Evolutionary conservation across 2,797 vertebrate species (phyloP).

Genomic region (Leptatherina wallacei): DNA sequence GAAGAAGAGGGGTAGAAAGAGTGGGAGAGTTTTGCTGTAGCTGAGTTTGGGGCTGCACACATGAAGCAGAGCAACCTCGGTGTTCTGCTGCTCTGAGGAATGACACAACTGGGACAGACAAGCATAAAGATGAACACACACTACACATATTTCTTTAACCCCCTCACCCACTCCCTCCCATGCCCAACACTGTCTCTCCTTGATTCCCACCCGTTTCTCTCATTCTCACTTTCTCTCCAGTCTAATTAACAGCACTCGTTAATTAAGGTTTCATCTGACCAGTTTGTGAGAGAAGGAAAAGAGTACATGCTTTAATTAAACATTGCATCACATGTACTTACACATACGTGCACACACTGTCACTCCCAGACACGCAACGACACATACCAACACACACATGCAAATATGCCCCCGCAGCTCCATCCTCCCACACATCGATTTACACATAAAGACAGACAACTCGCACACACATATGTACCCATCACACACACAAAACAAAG

Average conservation of each 20-base stretch:
- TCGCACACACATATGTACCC: slow-evolving; percentile 39
- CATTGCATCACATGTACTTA: slow-evolving; percentile 66
- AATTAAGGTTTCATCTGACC: slow-evolving; percentile 86
- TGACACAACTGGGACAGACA: slow-evolving; percentile 79
- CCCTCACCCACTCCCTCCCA: slow-evolving; percentile 44
- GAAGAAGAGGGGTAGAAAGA: slow-evolving; percentile 30
- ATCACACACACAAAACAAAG: slow-evolving; percentile 66
- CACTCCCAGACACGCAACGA: slow-evolving; percentile 48
- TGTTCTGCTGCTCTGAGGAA: slow-evolving; percentile 72
- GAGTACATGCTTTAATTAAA: slow-evolving; percentile 85
- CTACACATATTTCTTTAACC: slow-evolving; percentile 59
- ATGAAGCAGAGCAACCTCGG: slow-evolving; percentile 79
- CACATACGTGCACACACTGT: slow-evolving; percentile 50
- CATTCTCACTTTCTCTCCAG: slow-evolving; percentile 64
- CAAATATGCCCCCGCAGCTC: slow-evolving; percentile 75
- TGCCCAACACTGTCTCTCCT: slow-evolving; percentile 30
- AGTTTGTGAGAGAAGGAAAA: slow-evolving; percentile 68
- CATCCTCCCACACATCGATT: slow-evolving; percentile 75
- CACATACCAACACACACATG: slow-evolving; percentile 67
- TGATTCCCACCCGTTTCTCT: slow-evolving; percentile 39
- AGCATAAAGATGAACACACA: slow-evolving; percentile 58
- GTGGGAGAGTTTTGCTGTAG: slow-evolving; percentile 70
- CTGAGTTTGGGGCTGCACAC: slow-evolving; percentile 77
- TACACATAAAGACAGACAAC: slow-evolving; percentile 76
- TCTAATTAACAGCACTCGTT: slow-evolving; percentile 86